Base-by-base conservation (phyloP, 2,797 vertebrate genomes). In the Picus viridis region DNA sequence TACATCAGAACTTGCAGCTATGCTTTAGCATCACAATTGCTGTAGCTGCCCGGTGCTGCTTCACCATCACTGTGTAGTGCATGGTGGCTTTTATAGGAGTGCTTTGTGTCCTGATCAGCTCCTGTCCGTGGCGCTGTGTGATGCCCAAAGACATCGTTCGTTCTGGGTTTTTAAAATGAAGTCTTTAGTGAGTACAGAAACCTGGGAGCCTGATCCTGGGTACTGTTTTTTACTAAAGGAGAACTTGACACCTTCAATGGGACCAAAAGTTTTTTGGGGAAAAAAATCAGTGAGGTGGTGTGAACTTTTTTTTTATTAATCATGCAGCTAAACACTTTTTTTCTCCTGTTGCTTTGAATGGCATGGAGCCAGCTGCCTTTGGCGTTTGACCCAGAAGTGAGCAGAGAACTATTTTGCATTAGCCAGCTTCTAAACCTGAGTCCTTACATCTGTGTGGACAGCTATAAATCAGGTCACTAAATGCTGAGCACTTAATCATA, bases 161-260 rank as follows among this genome's bases (percentile, higher is more conserved):
- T 68, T 58, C 29, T 86, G 39, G 10, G 12, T 59, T 86, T 62
- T 89, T 43, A 36, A 80, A 75, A 64, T n/a, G 17, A 5, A 23
- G 27, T 15, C n/a, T 65, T 79, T 8, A 70, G 29, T 24, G 57
- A 79, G 6, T 13, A 20, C 24, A 63, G 47, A 63, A 79, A 34
- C 13, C 3, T 39, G 8, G 8, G 32, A 23, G 3, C 3, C 16
- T 62, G 29, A 63, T 75, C 17, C 43, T 41, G 32, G 18, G 8
- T 30, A 12, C 19, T 30, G 4, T 12, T 51, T 77, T 17, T 18
- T 34, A 0, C 68, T 74, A 30, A 65, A 72, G 8, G 22, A 26
- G 7, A 9, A 16, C 19, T 30, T 0, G 0, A 5, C 16, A 71
- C 45, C 34, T 57, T 29, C 73, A 47, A 47, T 4, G 3, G 39